Evolutionary conservation across 1,140 invertebrate genomes (phyloP).

Genomic region (Bombus sibiricus): DNA sequence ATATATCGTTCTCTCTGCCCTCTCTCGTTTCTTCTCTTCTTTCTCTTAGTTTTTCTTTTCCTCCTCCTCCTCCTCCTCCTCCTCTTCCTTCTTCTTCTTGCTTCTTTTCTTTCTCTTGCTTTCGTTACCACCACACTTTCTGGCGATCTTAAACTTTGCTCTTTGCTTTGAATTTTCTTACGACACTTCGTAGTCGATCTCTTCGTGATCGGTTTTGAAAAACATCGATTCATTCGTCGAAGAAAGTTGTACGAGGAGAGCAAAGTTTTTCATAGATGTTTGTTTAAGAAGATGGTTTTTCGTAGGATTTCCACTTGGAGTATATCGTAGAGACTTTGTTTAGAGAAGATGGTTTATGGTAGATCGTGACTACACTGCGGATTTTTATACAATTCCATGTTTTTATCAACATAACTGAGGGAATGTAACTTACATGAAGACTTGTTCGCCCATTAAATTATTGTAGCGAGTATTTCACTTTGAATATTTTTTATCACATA

Average conservation of each 20-base stretch:
- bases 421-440: too few relatives aligned
- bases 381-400: too few relatives aligned
- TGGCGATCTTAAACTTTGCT: not conserved
- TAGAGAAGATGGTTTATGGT: too few relatives aligned
- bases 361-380: too few relatives aligned
- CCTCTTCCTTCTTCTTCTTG: not conserved
- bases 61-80: constrained; percentile 4
- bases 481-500: too few relatives aligned
- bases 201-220: not conserved
- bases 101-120: not conserved
- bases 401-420: too few relatives aligned
- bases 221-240: not conserved
- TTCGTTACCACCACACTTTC: not conserved
- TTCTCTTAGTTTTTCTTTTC: not conserved
- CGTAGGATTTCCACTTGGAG: too few relatives aligned
- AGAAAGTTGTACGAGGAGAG: not conserved
- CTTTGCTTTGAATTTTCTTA: not conserved
- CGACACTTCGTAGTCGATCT: not conserved
- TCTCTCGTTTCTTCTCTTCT: constrained; percentile 24
- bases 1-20: constrained; percentile 62
- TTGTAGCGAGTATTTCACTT: too few relatives aligned
- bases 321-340: too few relatives aligned
- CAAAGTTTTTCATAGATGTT: not conserved
- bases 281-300: not conserved
- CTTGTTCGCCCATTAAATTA: too few relatives aligned